Conservation (phyloP, 2,113 vertebrate genomes). For the Petrocephalus microphthalmus region DNA sequence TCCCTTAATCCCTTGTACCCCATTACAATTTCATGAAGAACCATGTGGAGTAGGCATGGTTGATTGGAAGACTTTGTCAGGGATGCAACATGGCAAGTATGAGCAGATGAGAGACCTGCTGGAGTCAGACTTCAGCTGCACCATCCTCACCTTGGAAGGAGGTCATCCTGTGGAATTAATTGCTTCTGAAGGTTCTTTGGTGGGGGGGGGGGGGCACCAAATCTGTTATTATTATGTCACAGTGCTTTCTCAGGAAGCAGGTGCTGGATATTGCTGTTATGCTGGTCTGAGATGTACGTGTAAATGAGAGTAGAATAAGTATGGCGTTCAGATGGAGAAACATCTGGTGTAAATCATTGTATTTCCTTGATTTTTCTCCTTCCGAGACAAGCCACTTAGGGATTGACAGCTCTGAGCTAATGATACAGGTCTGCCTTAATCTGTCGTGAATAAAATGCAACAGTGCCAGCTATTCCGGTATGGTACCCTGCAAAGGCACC, state of each 20-base stretch:
- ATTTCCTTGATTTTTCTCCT: not conserved
- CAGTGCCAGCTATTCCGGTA: not conserved
- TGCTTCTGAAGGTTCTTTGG: not conserved
- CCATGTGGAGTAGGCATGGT: not conserved
- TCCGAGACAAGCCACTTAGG: not conserved
- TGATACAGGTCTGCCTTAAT: not conserved
- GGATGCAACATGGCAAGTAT: not conserved
- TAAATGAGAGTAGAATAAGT: not conserved
- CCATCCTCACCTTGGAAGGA: not conserved
- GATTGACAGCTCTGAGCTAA: constrained; percentile 5
- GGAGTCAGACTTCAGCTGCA: not conserved
- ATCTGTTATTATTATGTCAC: not conserved
- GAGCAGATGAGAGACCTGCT: not conserved
- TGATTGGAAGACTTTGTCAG: not conserved
- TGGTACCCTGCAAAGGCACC: not conserved
- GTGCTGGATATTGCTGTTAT: not conserved
- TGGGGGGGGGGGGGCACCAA: not conserved
- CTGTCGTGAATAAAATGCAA: not conserved
- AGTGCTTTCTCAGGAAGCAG: constrained; percentile 1
- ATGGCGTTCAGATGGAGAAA: not conserved
- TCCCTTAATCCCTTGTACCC: not conserved
- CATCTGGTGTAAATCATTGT: not conserved
- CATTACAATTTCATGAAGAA: not conserved
- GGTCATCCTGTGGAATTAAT: not conserved
- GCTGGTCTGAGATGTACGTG: not conserved